These are phyloP conservation scores for Catocala sponsa DNA, from an alignment of 2,888 invertebrate genomes.

Conservation along the genomic window DNA sequence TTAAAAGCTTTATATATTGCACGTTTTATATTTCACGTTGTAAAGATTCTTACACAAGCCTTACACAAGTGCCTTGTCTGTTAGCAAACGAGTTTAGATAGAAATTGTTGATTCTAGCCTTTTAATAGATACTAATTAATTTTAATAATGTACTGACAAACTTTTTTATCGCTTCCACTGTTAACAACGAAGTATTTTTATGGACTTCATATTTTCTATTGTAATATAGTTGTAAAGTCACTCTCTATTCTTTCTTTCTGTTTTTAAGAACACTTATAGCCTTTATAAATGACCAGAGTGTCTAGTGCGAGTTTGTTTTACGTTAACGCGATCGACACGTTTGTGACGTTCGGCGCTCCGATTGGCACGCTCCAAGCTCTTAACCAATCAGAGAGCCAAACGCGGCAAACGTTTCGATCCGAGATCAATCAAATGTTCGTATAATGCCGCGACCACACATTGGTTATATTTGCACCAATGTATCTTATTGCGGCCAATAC, in stretches of 20 bases:
- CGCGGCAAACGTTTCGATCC: too few species aligned
- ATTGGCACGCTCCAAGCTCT: too few species aligned
- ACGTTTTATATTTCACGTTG: conserved; percentile 4
- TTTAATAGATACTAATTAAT: neutral
- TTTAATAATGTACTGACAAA: conserved; percentile 1
- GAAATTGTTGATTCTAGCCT: conserved; percentile 10
- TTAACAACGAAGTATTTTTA: conserved; percentile 12
- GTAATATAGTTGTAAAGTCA: neutral
- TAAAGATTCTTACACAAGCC: conserved; percentile 4
- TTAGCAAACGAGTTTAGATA: conserved; percentile 14
- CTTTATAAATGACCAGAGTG: too few species aligned
- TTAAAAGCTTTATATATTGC: conserved; percentile 1
- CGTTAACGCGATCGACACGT: too few species aligned
- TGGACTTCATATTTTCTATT: neutral
- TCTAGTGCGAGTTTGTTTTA: too few species aligned
- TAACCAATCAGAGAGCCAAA: too few species aligned
- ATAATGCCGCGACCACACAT: too few species aligned
- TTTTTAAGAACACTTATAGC: neutral
- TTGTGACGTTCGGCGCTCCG: too few species aligned
- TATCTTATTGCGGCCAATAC: too few species aligned
- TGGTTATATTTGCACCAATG: too few species aligned
- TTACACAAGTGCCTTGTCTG: conserved; percentile 33
- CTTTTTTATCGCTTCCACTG: neutral
- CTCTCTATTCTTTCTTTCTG: neutral
- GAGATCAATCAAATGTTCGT: too few species aligned